Conservation (phyloP, 2,113 vertebrate species). For the Antechinus flavipes region DNA sequence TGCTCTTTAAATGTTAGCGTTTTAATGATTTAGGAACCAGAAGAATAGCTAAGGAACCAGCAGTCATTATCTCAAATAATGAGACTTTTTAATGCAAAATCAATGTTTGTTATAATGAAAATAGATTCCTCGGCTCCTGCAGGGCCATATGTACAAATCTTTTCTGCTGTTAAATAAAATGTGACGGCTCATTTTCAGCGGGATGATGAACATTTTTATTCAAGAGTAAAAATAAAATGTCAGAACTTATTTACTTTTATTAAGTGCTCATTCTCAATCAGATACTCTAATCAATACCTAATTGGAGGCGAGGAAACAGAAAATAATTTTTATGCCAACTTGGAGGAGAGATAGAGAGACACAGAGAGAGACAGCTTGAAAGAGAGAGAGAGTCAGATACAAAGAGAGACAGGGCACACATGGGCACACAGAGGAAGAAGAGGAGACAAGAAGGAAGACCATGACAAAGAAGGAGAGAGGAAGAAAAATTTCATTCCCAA, state of each 20-base stretch:
- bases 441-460: background rate
- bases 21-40: constrained; percentile 88
- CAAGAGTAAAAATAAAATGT: constrained; percentile 83
- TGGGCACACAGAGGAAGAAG: background rate
- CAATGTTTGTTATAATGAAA: constrained; percentile 90
- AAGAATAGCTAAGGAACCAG: constrained; percentile 86
- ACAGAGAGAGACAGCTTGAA: constrained; percentile 1
- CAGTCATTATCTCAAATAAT: constrained; percentile 90
- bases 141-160: constrained; percentile 83
- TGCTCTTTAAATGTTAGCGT: constrained; percentile 77
- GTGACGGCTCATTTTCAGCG: constrained; percentile 81
- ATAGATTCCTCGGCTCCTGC: constrained; percentile 86
- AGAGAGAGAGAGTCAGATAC: background rate
- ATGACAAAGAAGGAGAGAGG: background rate
- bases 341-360: constrained; percentile 50
- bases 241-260: constrained; percentile 83
- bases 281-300: constrained; percentile 71
- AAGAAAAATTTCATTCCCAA: background rate
- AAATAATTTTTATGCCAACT: constrained; percentile 76
- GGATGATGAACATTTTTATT: constrained; percentile 79
- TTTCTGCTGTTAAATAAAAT: constrained; percentile 83
- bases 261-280: constrained; percentile 78
- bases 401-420: background rate
- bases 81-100: constrained; percentile 90
- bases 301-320: constrained; percentile 71